Conservation (phyloP, 2,797 vertebrate species). For the Alcedo quadribrachys region DNA sequence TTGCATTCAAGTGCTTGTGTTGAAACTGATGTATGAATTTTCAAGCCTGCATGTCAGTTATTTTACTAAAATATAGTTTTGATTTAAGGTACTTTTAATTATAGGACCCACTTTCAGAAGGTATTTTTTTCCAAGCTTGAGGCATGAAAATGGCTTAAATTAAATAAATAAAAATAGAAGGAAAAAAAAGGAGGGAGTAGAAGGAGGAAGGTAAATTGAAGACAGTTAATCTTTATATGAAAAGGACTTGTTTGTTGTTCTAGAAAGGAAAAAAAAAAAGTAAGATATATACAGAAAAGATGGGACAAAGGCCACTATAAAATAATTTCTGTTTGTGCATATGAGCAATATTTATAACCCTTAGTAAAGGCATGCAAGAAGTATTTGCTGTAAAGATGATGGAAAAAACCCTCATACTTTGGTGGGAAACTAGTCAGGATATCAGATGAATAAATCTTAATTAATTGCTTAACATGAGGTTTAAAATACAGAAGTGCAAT, state of each 20-base stretch:
- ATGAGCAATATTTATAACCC: background rate
- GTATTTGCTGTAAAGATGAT: background rate
- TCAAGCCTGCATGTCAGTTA: background rate
- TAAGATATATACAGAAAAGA: background rate
- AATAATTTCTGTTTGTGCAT: background rate
- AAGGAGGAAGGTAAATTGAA: background rate
- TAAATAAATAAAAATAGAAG: background rate
- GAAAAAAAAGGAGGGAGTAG: background rate
- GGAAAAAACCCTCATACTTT: background rate
- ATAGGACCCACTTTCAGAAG: background rate
- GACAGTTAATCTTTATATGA: background rate
- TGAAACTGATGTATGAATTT: background rate
- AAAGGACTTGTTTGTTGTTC: background rate
- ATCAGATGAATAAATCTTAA: background rate
- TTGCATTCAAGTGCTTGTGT: background rate
- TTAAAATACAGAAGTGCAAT: background rate
- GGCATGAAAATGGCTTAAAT: background rate
- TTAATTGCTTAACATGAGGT: background rate
- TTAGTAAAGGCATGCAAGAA: background rate
- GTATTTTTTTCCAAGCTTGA: constrained; percentile 10
- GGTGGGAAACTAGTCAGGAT: background rate
- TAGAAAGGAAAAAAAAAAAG: background rate
- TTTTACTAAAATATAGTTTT: background rate
- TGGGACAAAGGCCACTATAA: background rate
- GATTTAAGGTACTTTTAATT: constrained; percentile 33